Evolutionary conservation across 2,888 invertebrate species (phyloP).

Genomic region (Athalia cordata): DNA sequence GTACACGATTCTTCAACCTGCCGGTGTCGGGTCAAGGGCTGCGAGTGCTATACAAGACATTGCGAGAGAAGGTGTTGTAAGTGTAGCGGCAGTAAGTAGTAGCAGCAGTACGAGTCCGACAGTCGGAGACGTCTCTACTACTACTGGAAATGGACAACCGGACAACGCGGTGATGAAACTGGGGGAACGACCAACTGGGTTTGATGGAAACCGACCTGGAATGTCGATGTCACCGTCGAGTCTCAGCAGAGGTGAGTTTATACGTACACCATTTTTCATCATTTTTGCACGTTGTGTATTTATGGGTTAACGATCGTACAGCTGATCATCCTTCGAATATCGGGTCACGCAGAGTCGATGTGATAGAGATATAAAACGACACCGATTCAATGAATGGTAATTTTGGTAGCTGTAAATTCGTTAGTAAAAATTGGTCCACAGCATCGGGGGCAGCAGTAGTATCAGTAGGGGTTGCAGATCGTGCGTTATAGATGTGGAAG

Average conservation of each 20-base stretch:
- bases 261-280: background rate
- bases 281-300: slow-evolving; percentile 31
- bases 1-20: slow-evolving; percentile 91
- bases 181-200: slow-evolving; percentile 63
- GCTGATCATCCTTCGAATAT: background rate
- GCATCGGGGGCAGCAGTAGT: background rate
- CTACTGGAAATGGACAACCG: slow-evolving; percentile 60
- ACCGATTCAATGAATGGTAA: slow-evolving; percentile 19
- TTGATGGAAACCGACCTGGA: slow-evolving; percentile 68
- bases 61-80: slow-evolving; percentile 80
- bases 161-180: slow-evolving; percentile 65
- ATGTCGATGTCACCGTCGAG: slow-evolving; percentile 83
- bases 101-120: slow-evolving; percentile 63
- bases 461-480: slow-evolving; percentile 50
- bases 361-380: slow-evolving; percentile 44
- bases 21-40: slow-evolving; percentile 86
- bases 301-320: too few species aligned
- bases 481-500: slow-evolving; percentile 62
- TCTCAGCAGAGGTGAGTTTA: slow-evolving; percentile 83
- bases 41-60: slow-evolving; percentile 89
- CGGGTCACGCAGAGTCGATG: slow-evolving; percentile 59
- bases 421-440: slow-evolving; percentile 4
- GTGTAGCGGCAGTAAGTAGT: slow-evolving; percentile 76
- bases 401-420: slow-evolving; percentile 21
- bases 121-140: slow-evolving; percentile 63